Base-by-base conservation (phyloP, 1,140 invertebrate species). In the Ceratina calcarata region DNA sequence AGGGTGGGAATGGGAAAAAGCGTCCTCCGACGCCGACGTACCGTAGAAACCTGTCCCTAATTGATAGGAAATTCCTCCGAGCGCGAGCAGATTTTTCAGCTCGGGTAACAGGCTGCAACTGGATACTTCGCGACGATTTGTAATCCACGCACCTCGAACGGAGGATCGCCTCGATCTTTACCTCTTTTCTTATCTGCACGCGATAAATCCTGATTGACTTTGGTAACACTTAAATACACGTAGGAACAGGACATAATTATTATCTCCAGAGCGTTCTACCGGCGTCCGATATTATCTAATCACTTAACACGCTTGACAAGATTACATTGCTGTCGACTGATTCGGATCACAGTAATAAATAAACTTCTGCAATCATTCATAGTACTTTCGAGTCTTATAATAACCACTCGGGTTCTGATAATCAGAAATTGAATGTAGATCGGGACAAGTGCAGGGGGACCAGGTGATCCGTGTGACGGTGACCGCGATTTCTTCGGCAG, bases 61-160 rank as follows among this genome's bases (percentile, higher is more conserved):
- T 92, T 92, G 90, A 92, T 92, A 91, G 90, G 89, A 91, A 91
- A 92, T 92, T 92, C 91, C 91, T 87, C 66, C 27, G 66, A 80
- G 85, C 72, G 78, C 78, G 78, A 81, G 81, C 87, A 78, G 87
- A 89, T 91, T 91, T 91, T 91, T 89, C 85, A 87, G 67, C 71
- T 73, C 37, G 69, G 81, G 79, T 87, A 88, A 91, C 90, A 90
- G 88, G 86, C 89, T 88, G 91, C 85, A 89, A 91, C 88, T 89
- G 89, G 84, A 90, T 90, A 89, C 88, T 87, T 88, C 86, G 87
- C 84, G 85, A 87, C 83, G 85, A 91, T 89, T 90, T 86, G 89
- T 91, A 87, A 91, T 91, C 86, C 85, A 78, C 78, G 72, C 76
- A 72, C 70, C 67, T 85, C 80, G 80, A n/a, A 45, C 32, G 18